Evolutionary conservation across 2,113 vertebrate species (phyloP).

Genomic region (Ia io): DNA sequence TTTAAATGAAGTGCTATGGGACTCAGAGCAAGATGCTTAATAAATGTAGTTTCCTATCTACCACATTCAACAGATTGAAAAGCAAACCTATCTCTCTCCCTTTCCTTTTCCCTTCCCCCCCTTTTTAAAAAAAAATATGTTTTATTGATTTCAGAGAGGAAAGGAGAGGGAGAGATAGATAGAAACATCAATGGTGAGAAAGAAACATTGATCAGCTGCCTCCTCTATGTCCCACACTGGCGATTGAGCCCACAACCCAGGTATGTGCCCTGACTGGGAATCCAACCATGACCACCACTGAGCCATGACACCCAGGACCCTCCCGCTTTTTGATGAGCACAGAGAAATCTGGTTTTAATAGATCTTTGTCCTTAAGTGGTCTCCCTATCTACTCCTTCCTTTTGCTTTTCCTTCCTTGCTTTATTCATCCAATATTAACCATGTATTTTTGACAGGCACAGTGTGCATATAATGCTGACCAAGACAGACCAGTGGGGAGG

Average conservation of each 20-base stretch:
- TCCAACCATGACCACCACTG: too few relatives aligned
- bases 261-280: too few relatives aligned
- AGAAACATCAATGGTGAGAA: too few relatives aligned
- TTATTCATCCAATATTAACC: background rate
- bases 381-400: background rate
- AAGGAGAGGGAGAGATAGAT: too few relatives aligned
- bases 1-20: background rate
- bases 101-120: accelerated
- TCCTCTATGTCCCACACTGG: too few relatives aligned
- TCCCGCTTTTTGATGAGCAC: background rate
- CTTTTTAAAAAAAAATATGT: too few relatives aligned
- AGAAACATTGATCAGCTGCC: too few relatives aligned
- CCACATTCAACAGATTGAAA: background rate
- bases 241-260: too few relatives aligned
- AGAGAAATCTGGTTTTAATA: background rate
- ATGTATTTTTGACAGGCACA: background rate
- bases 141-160: too few relatives aligned
- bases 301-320: too few relatives aligned
- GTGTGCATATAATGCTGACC: background rate
- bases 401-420: background rate
- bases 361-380: background rate
- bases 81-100: background rate
- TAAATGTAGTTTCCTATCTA: conserved; percentile 16
- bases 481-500: background rate
- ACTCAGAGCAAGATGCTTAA: conserved; percentile 4